A percentile compares a stretch with the other conserved stretches of the same genome.
Conservation (phyloP, 2,797 vertebrate species). For the Etheostoma perlongum region DNA sequence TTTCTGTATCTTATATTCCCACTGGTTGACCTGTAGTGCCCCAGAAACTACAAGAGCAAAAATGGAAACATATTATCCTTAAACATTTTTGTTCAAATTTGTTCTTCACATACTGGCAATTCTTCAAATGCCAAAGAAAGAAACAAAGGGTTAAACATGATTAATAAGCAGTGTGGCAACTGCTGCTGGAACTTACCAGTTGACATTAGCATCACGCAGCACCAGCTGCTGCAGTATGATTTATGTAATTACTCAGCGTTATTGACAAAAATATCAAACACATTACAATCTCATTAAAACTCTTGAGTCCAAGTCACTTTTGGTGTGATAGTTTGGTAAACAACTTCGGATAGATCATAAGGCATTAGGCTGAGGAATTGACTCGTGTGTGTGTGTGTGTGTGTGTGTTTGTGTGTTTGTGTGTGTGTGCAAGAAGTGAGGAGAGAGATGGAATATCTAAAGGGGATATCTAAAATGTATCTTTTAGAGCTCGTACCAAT, state of each 20-base stretch:
- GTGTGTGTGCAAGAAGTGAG: too few relatives aligned
- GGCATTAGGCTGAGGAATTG: slow-evolving; percentile 26
- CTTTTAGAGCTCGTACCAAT: not conserved
- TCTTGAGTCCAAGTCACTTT: slow-evolving; percentile 34
- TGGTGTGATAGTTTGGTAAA: slow-evolving; percentile 45
- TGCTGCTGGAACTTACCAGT: slow-evolving; percentile 43
- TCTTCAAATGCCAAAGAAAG: slow-evolving; percentile 25
- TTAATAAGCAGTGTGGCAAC: slow-evolving; percentile 30
- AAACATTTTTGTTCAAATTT: not conserved
- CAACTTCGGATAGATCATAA: slow-evolving; percentile 33
- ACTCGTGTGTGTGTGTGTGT: not conserved
- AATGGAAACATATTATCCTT: slow-evolving; percentile 8
- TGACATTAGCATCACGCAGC: slow-evolving; percentile 46
- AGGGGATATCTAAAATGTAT: too few relatives aligned
- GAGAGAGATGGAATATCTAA: too few relatives aligned
- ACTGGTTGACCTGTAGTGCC: not conserved
- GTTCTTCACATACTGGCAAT: slow-evolving; percentile 6
- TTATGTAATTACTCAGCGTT: slow-evolving; percentile 55
- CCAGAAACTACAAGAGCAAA: not conserved
- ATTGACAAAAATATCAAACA: slow-evolving; percentile 60
- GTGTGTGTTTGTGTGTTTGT: too few relatives aligned
- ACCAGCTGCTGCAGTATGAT: slow-evolving; percentile 45
- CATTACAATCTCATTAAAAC: slow-evolving; percentile 60
- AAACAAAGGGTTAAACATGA: slow-evolving; percentile 30
- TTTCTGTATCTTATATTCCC: not conserved